Percentiles rank a stretch among this genome's conserved stretches.
These are phyloP conservation scores for Bombus affinis DNA, from an alignment of 1,140 invertebrate species.

Conservation along the genomic window DNA sequence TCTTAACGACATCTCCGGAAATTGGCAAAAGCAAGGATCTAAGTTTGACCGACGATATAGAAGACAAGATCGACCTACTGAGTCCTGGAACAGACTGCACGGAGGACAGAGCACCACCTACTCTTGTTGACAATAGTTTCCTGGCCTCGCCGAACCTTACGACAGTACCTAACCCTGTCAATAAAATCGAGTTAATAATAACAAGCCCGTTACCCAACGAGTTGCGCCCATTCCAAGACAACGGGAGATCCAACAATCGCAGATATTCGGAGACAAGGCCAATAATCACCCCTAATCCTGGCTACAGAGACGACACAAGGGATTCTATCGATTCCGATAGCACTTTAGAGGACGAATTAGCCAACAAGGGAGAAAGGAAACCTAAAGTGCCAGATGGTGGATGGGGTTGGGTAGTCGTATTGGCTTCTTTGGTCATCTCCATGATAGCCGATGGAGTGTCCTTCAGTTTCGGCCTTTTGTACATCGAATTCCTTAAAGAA, in stretches of 20 bases:
- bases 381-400: slow-evolving; percentile 87
- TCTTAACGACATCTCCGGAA: slow-evolving; percentile 79
- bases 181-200: neutral
- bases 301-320: slow-evolving; percentile 31
- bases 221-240: neutral
- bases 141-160: slow-evolving; percentile 55
- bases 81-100: slow-evolving; percentile 60
- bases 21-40: slow-evolving; percentile 68
- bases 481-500: slow-evolving; percentile 92
- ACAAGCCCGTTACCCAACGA: slow-evolving; percentile 28
- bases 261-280: slow-evolving; percentile 18
- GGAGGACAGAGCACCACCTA: slow-evolving; percentile 46
- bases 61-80: slow-evolving; percentile 50
- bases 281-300: slow-evolving; percentile 35
- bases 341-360: neutral
- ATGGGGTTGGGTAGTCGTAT: slow-evolving; percentile 95
- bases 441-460: slow-evolving; percentile 98
- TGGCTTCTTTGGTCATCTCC: slow-evolving; percentile 92
- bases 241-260: slow-evolving; percentile 22
- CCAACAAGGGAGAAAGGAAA: slow-evolving; percentile 65
- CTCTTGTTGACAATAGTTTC: slow-evolving; percentile 21
- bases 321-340: slow-evolving; percentile 51
- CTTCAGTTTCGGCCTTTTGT: slow-evolving; percentile 95
- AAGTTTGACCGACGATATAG: slow-evolving; percentile 56
- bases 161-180: slow-evolving; percentile 41